Percentiles rank a stretch among this genome's conserved stretches.
phyloP scores from a whole-genome alignment of 1,140 invertebrate genomes.

The Drosophila repletoides region DNA sequence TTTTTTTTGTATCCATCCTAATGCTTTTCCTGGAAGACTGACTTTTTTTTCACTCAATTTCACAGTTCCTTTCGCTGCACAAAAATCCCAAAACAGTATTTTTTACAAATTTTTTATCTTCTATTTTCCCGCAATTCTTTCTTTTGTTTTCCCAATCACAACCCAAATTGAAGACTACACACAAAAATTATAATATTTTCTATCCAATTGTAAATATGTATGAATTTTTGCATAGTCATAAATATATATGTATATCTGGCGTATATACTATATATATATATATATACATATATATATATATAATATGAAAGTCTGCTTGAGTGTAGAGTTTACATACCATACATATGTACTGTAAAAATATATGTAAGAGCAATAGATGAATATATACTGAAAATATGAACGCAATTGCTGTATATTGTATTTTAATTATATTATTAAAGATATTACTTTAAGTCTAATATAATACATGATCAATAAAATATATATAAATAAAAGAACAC shows the following conservation, averaged over 20 bases:
- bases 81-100: conserved; percentile 55
- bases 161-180: conserved; percentile 38
- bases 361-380: conserved; percentile 5
- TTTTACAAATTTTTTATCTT: conserved; percentile 17
- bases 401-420: conserved; percentile 62
- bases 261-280: conserved; percentile 35
- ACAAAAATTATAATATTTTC: conserved; percentile 76
- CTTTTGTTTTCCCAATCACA: conserved; percentile 16
- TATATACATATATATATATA: conserved; percentile 47
- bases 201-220: conserved; percentile 72
- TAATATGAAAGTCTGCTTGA: conserved; percentile 64
- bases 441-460: conserved; percentile 50
- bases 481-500: conserved; percentile 31
- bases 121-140: too few species aligned
- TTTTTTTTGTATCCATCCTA: background rate
- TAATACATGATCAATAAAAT: conserved; percentile 65
- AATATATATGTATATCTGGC: conserved; percentile 69
- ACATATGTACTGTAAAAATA: conserved; percentile 50
- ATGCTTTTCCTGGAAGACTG: conserved; percentile 55
- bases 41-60: conserved; percentile 37
- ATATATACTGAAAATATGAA: conserved; percentile 25
- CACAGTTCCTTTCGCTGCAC: conserved; percentile 44
- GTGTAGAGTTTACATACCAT: conserved; percentile 52
- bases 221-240: conserved; percentile 79
- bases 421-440: conserved; percentile 48